These are phyloP conservation scores for Polylopha cassiicola DNA, from an alignment of 2,888 invertebrate species.

Conservation along the genomic window DNA sequence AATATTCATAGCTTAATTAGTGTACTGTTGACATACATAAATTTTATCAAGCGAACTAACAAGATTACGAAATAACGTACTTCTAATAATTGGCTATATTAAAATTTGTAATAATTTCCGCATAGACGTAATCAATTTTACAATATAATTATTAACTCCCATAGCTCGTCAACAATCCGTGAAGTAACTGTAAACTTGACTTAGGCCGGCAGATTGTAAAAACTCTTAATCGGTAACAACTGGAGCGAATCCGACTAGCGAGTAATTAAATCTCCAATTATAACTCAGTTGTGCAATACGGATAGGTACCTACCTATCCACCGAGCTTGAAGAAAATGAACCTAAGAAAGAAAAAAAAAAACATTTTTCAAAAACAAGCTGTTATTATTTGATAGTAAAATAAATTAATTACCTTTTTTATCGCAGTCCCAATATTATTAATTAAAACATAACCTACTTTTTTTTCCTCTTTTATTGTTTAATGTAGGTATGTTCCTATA, in stretches of 20 bases:
- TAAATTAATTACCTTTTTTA: no score
- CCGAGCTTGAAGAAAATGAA: no score
- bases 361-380: no score
- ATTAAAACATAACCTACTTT: no score
- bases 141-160: conserved; percentile 51
- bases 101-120: conserved; percentile 16
- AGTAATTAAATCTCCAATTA: conserved; percentile 65
- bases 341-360: no score
- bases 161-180: conserved; percentile 54
- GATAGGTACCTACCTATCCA: no score
- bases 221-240: conserved; percentile 73
- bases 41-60: background rate
- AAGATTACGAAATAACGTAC: background rate
- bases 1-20: no score
- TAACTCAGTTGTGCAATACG: conserved; percentile 67
- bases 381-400: no score
- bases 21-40: no score
- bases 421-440: no score
- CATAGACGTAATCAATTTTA: conserved; percentile 31
- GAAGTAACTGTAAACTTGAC: conserved; percentile 64
- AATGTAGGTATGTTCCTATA: no score
- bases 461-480: no score
- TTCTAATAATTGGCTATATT: background rate
- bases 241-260: conserved; percentile 71
- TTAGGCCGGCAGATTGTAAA: conserved; percentile 58